These are phyloP conservation scores for Peromyscus attwateri DNA, from an alignment of 2,797 vertebrate genomes.

Conservation along the genomic window DNA sequence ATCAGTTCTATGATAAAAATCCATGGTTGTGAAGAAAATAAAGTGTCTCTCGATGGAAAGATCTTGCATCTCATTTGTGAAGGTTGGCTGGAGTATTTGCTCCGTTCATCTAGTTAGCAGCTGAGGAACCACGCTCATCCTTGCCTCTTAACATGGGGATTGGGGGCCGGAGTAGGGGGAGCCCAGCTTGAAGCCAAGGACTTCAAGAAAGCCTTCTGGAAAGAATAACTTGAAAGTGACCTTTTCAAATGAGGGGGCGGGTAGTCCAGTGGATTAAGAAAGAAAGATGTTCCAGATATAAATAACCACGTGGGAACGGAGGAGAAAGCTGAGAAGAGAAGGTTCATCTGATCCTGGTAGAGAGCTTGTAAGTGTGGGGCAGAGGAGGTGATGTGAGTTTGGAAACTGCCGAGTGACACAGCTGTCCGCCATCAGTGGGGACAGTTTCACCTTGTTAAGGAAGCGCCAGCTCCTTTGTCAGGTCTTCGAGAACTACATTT, in stretches of 20 bases:
- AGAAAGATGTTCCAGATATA: slow-evolving; percentile 74
- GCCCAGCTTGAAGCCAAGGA: background rate
- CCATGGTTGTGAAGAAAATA: slow-evolving; percentile 12
- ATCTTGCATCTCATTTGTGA: background rate
- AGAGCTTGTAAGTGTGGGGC: background rate
- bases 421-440: background rate
- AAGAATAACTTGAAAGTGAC: slow-evolving; percentile 75
- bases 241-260: slow-evolving; percentile 65
- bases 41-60: background rate
- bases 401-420: background rate
- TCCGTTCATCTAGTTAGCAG: background rate
- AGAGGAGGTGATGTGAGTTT: background rate
- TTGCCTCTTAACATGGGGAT: background rate
- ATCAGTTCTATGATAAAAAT: slow-evolving; percentile 44
- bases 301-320: slow-evolving; percentile 76
- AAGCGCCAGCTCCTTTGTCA: background rate
- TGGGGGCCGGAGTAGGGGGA: background rate
- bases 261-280: slow-evolving; percentile 67
- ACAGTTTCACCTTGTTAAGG: slow-evolving; percentile 14
- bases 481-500: background rate
- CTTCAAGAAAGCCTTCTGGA: slow-evolving; percentile 60
- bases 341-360: slow-evolving; percentile 53
- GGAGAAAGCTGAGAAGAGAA: slow-evolving; percentile 70
- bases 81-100: background rate
- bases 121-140: background rate